Conservation (phyloP, 2,888 invertebrate species). For the Melipona bicolor region DNA sequence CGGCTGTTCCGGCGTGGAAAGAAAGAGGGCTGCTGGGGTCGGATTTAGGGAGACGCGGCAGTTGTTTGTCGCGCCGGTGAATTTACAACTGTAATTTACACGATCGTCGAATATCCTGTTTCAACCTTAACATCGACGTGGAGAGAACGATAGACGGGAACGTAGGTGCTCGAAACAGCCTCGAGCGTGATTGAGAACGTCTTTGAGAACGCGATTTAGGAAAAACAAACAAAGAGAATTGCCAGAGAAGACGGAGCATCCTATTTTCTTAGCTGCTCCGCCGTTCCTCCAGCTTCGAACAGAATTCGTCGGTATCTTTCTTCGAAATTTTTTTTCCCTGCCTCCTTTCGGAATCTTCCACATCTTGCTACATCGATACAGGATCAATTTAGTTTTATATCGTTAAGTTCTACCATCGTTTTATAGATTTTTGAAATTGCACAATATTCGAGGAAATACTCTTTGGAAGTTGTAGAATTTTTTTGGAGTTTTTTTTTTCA, state of each 20-base stretch:
- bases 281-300: background rate
- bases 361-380: background rate
- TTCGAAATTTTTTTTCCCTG: background rate
- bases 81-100: constrained; percentile 41
- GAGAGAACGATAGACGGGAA: background rate
- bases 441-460: background rate
- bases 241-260: constrained; percentile 9
- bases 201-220: constrained; percentile 37
- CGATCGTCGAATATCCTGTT: constrained; percentile 23
- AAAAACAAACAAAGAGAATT: constrained; percentile 25
- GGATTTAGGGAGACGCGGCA: constrained; percentile 20
- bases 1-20: background rate
- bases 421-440: background rate
- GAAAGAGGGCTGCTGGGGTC: background rate
- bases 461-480: background rate
- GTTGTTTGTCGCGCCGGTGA: constrained; percentile 24
- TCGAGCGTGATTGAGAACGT: constrained; percentile 31
- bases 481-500: background rate
- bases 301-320: background rate
- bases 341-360: background rate
- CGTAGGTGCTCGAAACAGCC: constrained; percentile 16
- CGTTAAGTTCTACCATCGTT: background rate
- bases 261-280: background rate
- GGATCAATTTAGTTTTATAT: too few relatives aligned
- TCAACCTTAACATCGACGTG: constrained; percentile 3